These are phyloP conservation scores for Tetranychus truncatus DNA, from an alignment of 2,888 invertebrate species.

Conservation along the genomic window DNA sequence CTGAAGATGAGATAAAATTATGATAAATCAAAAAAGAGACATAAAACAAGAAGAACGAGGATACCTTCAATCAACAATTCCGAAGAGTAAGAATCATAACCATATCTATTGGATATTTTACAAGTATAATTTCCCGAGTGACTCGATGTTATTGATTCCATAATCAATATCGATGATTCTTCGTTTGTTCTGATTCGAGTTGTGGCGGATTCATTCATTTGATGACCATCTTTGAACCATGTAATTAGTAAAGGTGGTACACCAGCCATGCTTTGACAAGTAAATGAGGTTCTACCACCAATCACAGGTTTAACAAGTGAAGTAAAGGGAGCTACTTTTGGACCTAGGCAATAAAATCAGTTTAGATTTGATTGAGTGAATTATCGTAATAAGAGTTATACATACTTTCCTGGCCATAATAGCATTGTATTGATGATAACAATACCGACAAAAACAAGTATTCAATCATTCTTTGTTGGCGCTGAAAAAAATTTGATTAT, in stretches of 20 bases:
- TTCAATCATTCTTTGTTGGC: background rate
- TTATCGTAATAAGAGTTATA: background rate
- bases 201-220: background rate
- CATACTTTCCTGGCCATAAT: background rate
- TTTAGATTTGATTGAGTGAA: background rate
- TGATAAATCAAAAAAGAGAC: background rate
- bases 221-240: background rate
- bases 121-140: conserved; percentile 8
- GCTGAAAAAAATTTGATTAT: background rate
- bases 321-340: background rate
- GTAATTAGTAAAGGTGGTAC: background rate
- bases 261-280: background rate
- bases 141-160: background rate
- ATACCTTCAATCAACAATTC: background rate
- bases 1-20: background rate
- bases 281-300: background rate
- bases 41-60: background rate
- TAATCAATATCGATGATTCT: background rate
- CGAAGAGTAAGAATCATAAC: background rate
- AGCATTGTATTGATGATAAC: background rate
- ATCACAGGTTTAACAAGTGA: background rate
- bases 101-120: background rate
- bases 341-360: background rate
- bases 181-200: background rate
- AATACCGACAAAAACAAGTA: background rate